Conservation (phyloP, 2,113 vertebrate species). For the Rhegmatorhina hoffmannsi region DNA sequence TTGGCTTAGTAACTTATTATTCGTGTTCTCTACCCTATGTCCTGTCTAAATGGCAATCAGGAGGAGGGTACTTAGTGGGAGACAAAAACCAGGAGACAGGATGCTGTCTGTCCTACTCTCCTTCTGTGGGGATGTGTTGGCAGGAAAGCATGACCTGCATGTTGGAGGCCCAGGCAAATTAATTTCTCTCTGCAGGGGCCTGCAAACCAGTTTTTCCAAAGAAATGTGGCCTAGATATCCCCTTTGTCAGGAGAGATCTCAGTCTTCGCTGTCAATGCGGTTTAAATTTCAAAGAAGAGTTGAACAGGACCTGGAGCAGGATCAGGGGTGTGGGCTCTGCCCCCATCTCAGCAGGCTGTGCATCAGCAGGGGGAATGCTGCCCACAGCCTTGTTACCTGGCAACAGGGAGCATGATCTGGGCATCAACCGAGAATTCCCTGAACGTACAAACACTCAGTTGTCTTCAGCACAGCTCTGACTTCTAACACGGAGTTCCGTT, state of each 20-base stretch:
- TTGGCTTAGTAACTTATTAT: background rate
- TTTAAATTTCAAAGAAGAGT: background rate
- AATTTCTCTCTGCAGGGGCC: background rate
- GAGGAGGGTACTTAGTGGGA: background rate
- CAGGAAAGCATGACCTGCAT: background rate
- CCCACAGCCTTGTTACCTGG: background rate
- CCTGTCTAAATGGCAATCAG: background rate
- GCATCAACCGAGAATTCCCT: background rate
- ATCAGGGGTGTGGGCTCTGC: background rate
- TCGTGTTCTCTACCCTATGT: background rate
- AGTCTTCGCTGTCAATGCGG: background rate
- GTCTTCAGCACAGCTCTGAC: background rate
- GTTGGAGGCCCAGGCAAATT: background rate
- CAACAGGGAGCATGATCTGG: background rate
- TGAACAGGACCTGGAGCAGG: background rate
- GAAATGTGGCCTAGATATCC: background rate
- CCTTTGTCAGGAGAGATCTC: background rate
- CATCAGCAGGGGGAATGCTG: background rate
- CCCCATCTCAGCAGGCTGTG: background rate
- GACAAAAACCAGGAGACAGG: background rate
- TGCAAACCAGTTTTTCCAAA: background rate
- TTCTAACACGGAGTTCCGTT: fast-evolving
- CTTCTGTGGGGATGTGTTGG: background rate
- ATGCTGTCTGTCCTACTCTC: background rate
- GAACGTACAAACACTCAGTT: fast-evolving